A percentile compares a stretch with the other conserved stretches of the same genome.
These are phyloP conservation scores for Lineus longissimus DNA, from an alignment of 1,140 invertebrate species.

Conservation along the genomic window DNA sequence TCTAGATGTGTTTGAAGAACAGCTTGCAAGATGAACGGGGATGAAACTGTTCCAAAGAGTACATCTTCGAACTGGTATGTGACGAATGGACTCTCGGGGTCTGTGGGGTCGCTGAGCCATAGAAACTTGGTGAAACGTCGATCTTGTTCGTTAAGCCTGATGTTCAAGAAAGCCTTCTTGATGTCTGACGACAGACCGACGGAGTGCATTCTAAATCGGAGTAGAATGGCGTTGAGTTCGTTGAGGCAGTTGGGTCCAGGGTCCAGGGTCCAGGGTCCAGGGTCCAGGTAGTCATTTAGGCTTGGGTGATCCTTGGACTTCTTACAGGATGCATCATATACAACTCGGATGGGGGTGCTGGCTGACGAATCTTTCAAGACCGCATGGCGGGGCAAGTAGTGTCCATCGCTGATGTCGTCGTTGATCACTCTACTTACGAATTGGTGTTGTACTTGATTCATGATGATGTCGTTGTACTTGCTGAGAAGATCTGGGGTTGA, in stretches of 20 bases:
- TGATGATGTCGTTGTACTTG: background rate
- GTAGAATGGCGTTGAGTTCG: constrained; percentile 12
- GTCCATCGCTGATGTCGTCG: background rate
- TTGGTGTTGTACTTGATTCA: background rate
- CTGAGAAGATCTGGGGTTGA: background rate
- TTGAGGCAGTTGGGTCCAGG: constrained; percentile 11
- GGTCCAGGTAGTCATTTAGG: constrained; percentile 15
- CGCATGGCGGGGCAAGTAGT: constrained; percentile 1
- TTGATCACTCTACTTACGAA: background rate
- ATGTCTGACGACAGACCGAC: constrained; percentile 16
- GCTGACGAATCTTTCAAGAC: background rate
- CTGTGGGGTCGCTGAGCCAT: constrained; percentile 1
- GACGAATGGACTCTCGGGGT: background rate
- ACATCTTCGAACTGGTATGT: background rate
- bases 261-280: constrained; percentile 10
- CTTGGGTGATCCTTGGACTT: background rate
- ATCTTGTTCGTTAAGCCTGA: constrained; percentile 8
- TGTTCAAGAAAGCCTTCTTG: constrained; percentile 21
- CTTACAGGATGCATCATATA: background rate
- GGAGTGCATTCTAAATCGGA: constrained; percentile 17
- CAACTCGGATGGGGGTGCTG: background rate
- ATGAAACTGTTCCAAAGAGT: background rate
- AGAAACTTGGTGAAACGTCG: constrained; percentile 17
- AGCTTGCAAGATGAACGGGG: background rate
- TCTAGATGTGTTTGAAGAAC: background rate